Base-by-base conservation (phyloP, 2,113 vertebrate genomes). In the Podilymbus podiceps region DNA sequence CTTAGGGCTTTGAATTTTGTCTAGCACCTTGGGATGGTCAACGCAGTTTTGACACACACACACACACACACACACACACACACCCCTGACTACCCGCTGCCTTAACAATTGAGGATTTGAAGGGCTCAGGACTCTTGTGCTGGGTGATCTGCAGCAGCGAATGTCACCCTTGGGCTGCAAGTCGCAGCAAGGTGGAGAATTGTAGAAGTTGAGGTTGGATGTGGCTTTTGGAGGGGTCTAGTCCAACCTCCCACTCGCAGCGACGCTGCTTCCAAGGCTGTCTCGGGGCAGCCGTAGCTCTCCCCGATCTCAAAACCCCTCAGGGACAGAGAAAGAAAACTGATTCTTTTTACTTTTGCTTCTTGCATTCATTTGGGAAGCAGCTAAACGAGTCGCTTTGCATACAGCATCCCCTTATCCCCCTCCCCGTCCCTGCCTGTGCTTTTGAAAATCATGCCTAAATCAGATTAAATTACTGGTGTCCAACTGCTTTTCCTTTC, bases 381-480 rank as follows among this genome's bases (percentile, higher is more conserved):
- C 60, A 17, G 11, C 49, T 40, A 21, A 49, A 72, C 2, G 13
- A 63, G 23, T 8, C 21, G 17, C 21, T 49, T 58, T 33, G 52
- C 8, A 3, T 5, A 23, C 12, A 19, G 10, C 17, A 42, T 31
- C 38, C 25, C 35, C 33, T 44, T 23, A 8, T 35, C 31, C 13
- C 17, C 38, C n/a, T n/a, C 56, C 17, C 38, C 17, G 6, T 38
- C 17, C 22, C 2, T 27, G 21, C 33, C 18, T 8, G 21, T 8
- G 17, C 17, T 7, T 64, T 38, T 13, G 8, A 46, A 85, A 74
- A 38, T 11, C 13, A 13, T 4, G 11, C 69, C 31, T 21, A 8
- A 21, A 44, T 24, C 13, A 1, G 52, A 15, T 9, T 2, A 28
- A 73, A 50, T 21, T 7, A 7, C 0, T 2, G 4, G 15, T 16